Evolutionary conservation across 2,888 invertebrate species (phyloP), one percentile per base, ranked within the genome.

Genomic region (Aporophyla nigra): DNA sequence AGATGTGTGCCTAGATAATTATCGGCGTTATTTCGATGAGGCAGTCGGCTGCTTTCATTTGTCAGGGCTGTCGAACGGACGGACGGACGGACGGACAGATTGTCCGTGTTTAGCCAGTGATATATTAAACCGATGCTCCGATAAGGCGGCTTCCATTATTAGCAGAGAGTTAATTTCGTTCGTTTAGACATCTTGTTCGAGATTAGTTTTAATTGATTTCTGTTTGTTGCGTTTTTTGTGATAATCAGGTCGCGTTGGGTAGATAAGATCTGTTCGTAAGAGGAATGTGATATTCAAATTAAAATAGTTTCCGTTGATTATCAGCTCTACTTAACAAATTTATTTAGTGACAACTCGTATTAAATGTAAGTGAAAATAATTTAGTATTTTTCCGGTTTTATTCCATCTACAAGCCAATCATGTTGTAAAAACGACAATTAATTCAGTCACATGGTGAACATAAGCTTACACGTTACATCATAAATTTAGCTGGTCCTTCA

Each of bases 91-190:
- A 86, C 84, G 79, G 91, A 90, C 90, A 88, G 92, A 91, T 90
- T 88, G 90, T 84, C 84, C 89, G 87, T 92, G 92, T 92, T 90
- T 87, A 90, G 87, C 87, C 86, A 91, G 91, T 93, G 93, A 93
- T 91, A 88, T 92, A 92, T 92, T 92, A 92, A 91, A 89, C 88
- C 89, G 93, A 92, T 91, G 91, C 85, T 87, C 90, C 90, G 93
- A 93, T 93, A 92, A 78, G 87, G 80, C 82, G 62, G 78, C 82
- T 84, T 88, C 89, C 73, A 88, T 91, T 91, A 92, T 88, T 89
- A 90, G 89, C 85, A 77, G 86, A 76, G 83, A 88, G 91, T 91
- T 91, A 90, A 91, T 91, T 89, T 90, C 82, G 77, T 83, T 85
- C 89, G 86, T 88, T 91, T 88, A 85, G 89, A 88, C 89, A 89